These are phyloP conservation scores for Probosciger aterrimus DNA, from an alignment of 2,113 vertebrate genomes.

Conservation along the genomic window DNA sequence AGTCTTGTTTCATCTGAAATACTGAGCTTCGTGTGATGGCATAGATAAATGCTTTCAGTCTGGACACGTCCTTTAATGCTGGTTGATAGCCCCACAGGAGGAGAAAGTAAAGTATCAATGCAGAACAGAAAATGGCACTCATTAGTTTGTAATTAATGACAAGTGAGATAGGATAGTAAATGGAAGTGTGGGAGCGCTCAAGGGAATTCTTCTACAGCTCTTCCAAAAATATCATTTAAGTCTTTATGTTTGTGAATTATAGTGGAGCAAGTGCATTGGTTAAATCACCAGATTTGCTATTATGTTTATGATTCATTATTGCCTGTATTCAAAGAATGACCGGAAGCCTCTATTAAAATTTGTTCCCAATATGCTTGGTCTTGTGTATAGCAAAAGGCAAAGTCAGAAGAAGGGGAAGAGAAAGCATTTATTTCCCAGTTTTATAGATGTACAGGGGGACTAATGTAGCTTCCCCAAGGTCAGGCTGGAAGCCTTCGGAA, in stretches of 20 bases:
- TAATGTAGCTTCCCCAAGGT: neutral
- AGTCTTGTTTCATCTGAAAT: conserved; percentile 24
- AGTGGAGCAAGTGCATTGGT: neutral
- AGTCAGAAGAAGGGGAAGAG: neutral
- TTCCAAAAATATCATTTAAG: neutral
- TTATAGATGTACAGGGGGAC: neutral
- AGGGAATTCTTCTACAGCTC: conserved; percentile 17
- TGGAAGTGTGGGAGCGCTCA: conserved; percentile 35
- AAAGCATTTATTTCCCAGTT: neutral
- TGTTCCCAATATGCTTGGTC: neutral
- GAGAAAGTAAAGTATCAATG: conserved; percentile 38
- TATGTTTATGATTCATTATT: neutral
- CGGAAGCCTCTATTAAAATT: neutral
- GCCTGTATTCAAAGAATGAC: neutral
- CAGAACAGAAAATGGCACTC: conserved; percentile 42
- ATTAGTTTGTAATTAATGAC: conserved; percentile 58
- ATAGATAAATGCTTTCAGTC: conserved; percentile 34
- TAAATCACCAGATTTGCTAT: conserved; percentile 16
- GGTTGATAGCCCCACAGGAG: conserved; percentile 29
- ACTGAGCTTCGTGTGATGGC: neutral
- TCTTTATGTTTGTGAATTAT: neutral
- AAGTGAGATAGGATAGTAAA: conserved; percentile 58
- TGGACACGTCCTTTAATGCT: neutral
- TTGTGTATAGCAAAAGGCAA: neutral
- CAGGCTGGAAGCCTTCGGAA: neutral